Conservation (phyloP, 2,113 vertebrate genomes). For the Noctilio leporinus region DNA sequence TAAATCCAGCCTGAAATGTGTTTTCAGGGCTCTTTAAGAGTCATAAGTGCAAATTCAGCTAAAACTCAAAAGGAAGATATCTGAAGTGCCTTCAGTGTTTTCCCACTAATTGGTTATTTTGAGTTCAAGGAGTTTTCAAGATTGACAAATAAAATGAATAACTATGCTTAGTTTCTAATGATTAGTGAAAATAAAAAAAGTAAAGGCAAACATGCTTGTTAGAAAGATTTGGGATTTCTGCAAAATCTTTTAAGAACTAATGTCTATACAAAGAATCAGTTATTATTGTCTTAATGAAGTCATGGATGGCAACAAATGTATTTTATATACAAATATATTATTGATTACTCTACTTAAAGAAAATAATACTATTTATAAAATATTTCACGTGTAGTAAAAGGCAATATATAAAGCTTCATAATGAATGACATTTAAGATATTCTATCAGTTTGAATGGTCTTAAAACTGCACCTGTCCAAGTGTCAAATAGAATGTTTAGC, state of each 20-base stretch:
- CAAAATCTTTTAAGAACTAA: constrained; percentile 32
- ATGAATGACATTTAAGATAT: constrained; percentile 57
- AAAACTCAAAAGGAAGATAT: constrained; percentile 36
- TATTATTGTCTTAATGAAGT: not conserved
- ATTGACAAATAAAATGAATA: constrained; percentile 68
- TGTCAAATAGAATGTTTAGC: constrained; percentile 55
- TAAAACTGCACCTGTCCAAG: constrained; percentile 55
- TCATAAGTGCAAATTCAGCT: constrained; percentile 38
- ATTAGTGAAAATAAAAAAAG: constrained; percentile 34
- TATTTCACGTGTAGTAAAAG: constrained; percentile 69
- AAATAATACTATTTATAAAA: constrained; percentile 36
- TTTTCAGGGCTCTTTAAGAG: constrained; percentile 67
- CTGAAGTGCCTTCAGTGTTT: not conserved
- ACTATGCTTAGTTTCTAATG: constrained; percentile 40
- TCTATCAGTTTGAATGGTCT: constrained; percentile 42
- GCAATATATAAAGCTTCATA: constrained; percentile 53
- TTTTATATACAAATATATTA: not conserved
- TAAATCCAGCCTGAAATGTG: constrained; percentile 61
- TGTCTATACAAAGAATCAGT: not conserved
- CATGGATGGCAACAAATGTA: not conserved
- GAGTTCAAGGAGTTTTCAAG: constrained; percentile 31
- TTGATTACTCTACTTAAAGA: not conserved
- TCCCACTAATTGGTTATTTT: constrained; percentile 67
- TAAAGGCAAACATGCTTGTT: constrained; percentile 20
- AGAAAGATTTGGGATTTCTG: constrained; percentile 11